Evolutionary conservation across 2,888 invertebrate species (phyloP).

Genomic region (Notodonta ziczac): DNA sequence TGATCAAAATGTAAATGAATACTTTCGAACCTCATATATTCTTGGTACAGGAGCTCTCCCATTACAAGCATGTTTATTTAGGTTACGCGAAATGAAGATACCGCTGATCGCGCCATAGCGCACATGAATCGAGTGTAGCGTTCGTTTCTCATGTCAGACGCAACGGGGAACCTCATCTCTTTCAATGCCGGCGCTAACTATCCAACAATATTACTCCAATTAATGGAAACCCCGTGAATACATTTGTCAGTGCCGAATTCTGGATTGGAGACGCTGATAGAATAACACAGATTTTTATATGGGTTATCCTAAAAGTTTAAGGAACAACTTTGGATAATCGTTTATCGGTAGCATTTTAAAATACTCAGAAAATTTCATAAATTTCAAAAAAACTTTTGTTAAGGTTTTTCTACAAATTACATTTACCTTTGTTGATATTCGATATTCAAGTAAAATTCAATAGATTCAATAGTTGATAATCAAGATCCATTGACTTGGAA

Average conservation of each 20-base stretch:
- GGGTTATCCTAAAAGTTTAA: not conserved
- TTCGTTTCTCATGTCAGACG: conserved; percentile 34
- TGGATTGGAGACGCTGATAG: conserved; percentile 12
- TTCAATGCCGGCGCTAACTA: conserved; percentile 33
- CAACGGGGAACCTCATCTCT: conserved; percentile 23
- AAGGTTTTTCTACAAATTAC: too few species aligned
- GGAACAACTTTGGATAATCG: not conserved
- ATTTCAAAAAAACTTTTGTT: too few species aligned
- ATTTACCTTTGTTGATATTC: too few species aligned
- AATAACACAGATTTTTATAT: conserved; percentile 22
- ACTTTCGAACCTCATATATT: conserved; percentile 6
- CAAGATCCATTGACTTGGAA: not conserved
- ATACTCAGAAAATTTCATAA: too few species aligned
- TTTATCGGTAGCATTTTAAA: too few species aligned
- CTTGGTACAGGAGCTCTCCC: not conserved
- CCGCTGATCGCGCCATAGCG: conserved; percentile 17
- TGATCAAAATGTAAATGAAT: conserved; percentile 5
- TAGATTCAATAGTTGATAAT: too few species aligned
- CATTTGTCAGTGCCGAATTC: conserved; percentile 26
- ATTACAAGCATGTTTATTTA: conserved; percentile 30
- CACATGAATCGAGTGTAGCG: conserved; percentile 27
- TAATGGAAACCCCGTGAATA: conserved; percentile 15
- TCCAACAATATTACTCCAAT: conserved; percentile 41
- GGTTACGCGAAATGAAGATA: conserved; percentile 26
- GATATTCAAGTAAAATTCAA: too few species aligned